Evolutionary conservation across 2,888 invertebrate genomes (phyloP).

Genomic region (Pterostichus madidus): DNA sequence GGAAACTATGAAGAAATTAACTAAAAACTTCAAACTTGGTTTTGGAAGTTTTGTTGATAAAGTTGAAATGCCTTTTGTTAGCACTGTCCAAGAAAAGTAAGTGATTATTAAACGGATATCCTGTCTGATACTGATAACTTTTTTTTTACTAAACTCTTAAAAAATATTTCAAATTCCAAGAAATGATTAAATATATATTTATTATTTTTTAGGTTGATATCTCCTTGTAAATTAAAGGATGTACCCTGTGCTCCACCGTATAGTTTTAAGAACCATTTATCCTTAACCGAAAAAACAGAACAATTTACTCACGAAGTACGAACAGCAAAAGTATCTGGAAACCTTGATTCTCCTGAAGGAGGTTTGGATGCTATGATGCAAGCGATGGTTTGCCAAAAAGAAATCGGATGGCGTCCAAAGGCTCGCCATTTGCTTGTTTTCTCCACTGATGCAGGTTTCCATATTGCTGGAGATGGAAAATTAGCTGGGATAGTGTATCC

Average conservation of each 20-base stretch:
- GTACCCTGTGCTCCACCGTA: constrained; percentile 80
- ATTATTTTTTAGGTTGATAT: neutral
- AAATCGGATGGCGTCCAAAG: constrained; percentile 88
- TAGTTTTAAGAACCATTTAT: constrained; percentile 87
- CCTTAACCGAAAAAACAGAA: constrained; percentile 80
- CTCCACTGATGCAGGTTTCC: constrained; percentile 88
- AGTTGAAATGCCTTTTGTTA: constrained; percentile 82
- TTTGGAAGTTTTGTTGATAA: constrained; percentile 87
- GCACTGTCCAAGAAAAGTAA: constrained; percentile 75
- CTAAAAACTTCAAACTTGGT: constrained; percentile 83
- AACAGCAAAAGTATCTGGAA: constrained; percentile 77
- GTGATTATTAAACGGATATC: constrained; percentile 72
- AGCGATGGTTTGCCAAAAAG: constrained; percentile 84
- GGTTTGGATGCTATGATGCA: constrained; percentile 94
- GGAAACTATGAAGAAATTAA: constrained; percentile 80
- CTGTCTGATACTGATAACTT: constrained; percentile 21
- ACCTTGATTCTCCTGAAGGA: constrained; percentile 83
- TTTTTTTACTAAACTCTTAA: neutral
- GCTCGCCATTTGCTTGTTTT: constrained; percentile 87
- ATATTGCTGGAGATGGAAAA: constrained; percentile 89
- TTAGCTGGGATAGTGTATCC: constrained; percentile 84
- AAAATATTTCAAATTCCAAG: neutral
- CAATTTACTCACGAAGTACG: constrained; percentile 76
- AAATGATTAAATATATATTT: constrained; percentile 56
- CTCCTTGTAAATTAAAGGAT: neutral